Base-by-base conservation (phyloP, 1,140 invertebrate genomes). In the Caenorhabditis tropicalis region DNA sequence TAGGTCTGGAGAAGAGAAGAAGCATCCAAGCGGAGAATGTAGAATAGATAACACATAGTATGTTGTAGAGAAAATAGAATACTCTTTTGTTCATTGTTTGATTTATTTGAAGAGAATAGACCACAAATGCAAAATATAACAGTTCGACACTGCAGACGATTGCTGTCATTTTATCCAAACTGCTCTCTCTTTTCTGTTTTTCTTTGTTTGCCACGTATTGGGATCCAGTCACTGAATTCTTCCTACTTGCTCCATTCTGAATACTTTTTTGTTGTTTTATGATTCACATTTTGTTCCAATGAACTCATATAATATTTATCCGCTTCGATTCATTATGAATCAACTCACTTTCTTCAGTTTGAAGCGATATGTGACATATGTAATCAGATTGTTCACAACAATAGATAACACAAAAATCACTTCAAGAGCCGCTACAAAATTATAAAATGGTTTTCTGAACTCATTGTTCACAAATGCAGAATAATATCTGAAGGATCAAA, bases 361-460 rank as follows among this genome's bases (percentile, higher is more conserved):
- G 24, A 43, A 24, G 4, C n/a, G 16, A 43, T 74, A 74, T 12
- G 65, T 43, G 9, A 43, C 33, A 24, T 74, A 74, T 1, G 65
- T 43, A 9, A 43, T 36, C 33, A 74, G 10, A 43, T 74, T 74
- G n/a, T 74, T 74, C 19, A 74, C 65, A 10, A 74, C 65, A 24
- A 74, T 74, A 2, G 36, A n/a, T 12, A 74, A 9, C 12, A 74
- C 65, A 74, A 74, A 74, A 46, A n/a, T 24, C 6, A 74, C n/a
- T 46, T 74, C 65, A 10, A 74, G 33, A 1, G 16, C 65, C 3
- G 65, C 65, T 7, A 74, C 65, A 24, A 74, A 74, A 27, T 74
- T 74, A 31, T 33, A 74, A 9, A 74, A 74, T 74, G 65, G 65
- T 43, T 74, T 74, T 46, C 65, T 74, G 65, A 74, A 74, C 65